Evolutionary conservation across 2,888 invertebrate species (phyloP).

Genomic region (Cataglyphis rosenhaueri): DNA sequence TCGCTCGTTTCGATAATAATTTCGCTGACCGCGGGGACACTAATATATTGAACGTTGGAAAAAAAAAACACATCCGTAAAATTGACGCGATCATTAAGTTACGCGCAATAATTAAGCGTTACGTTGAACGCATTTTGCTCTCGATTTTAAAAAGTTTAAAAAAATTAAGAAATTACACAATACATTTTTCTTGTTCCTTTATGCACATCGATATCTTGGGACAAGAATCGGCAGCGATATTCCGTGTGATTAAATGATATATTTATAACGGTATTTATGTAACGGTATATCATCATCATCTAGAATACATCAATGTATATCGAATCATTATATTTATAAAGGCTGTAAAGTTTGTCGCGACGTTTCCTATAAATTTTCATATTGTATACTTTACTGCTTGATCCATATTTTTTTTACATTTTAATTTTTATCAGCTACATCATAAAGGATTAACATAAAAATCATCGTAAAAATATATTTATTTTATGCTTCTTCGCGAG

Average conservation of each 20-base stretch:
- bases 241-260: not conserved
- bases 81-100: not conserved
- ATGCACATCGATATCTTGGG: not conserved
- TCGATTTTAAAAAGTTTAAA: not conserved
- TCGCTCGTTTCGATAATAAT: slow-evolving; percentile 32
- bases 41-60: slow-evolving; percentile 16
- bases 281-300: not conserved
- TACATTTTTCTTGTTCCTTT: not conserved
- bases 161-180: not conserved
- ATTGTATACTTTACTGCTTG: not conserved
- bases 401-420: not conserved
- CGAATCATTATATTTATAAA: slow-evolving; percentile 13
- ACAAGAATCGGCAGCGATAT: not conserved
- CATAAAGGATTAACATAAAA: not conserved
- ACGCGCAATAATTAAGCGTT: not conserved
- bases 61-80: slow-evolving; percentile 9
- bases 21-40: not conserved
- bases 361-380: slow-evolving; percentile 6
- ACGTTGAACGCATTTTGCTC: not conserved
- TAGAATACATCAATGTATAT: not conserved
- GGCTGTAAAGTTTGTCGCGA: slow-evolving; percentile 2
- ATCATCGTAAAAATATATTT: slow-evolving; percentile 2
- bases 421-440: not conserved
- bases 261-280: slow-evolving; percentile 9
- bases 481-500: slow-evolving; percentile 4